These are phyloP conservation scores for Apomyelois bistriatella DNA, from an alignment of 2,888 invertebrate genomes.

Conservation along the genomic window DNA sequence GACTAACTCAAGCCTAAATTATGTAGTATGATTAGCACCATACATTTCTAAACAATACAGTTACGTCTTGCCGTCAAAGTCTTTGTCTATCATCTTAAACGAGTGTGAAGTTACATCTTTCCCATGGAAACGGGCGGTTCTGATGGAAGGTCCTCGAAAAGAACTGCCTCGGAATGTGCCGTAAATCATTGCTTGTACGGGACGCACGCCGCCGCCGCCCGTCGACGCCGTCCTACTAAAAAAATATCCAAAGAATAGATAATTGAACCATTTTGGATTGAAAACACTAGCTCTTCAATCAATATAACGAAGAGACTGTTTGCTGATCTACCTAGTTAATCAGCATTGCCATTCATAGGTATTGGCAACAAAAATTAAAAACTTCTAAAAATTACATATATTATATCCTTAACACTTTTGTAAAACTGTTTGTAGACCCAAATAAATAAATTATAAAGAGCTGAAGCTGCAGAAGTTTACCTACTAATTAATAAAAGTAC, in stretches of 20 bases:
- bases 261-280: neutral
- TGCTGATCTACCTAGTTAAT: too few species aligned
- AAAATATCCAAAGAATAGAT: too few species aligned
- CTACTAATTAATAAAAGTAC: too few species aligned
- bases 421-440: too few species aligned
- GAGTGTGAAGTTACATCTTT: slow-evolving; percentile 62
- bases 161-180: slow-evolving; percentile 49
- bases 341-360: too few species aligned
- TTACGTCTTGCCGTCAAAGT: slow-evolving; percentile 35
- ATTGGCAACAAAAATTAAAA: too few species aligned
- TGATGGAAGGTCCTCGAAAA: slow-evolving; percentile 31
- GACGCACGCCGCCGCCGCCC: slow-evolving; percentile 6
- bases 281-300: too few species aligned
- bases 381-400: too few species aligned
- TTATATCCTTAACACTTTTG: too few species aligned
- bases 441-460: too few species aligned
- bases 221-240: slow-evolving; percentile 13
- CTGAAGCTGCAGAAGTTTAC: too few species aligned
- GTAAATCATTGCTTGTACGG: slow-evolving; percentile 59
- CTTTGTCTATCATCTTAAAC: slow-evolving; percentile 55
- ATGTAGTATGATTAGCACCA: slow-evolving; percentile 23
- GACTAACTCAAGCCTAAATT: slow-evolving; percentile 34
- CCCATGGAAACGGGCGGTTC: slow-evolving; percentile 41
- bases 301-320: too few species aligned
- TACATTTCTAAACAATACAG: slow-evolving; percentile 35